Base-by-base conservation (phyloP, 2,113 vertebrate genomes). In the Sapajus apella region DNA sequence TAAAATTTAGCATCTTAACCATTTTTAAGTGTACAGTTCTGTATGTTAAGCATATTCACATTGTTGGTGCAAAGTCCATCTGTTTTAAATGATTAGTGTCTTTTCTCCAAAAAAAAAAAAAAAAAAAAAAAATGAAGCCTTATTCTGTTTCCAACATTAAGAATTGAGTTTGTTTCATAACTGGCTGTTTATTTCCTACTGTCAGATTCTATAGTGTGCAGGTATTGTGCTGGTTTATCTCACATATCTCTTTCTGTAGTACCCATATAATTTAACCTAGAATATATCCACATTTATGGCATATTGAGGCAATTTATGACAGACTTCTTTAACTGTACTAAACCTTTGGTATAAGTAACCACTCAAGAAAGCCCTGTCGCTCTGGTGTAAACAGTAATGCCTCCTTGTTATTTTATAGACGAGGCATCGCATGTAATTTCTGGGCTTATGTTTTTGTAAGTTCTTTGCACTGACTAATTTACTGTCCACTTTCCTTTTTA, bases 161-260 rank as follows among this genome's bases (percentile, higher is more conserved):
- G 9, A 32, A 35, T 58, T 3, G 7, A 94, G 16, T 96, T 97
- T 79, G 58, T 91, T 83, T 96, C 83, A 17, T 73, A 88, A 91
- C 35, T 96, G 81, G 45, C 14, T 95, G 66, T 92, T 75, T 96
- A 50, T 87, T 92, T 91, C 77, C 77, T 87, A n/a, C 37, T 84
- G 45, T 96, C 43, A 72, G 20, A 94, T 83, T 95, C 68, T 87
- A 10, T 52, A 93, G 10, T 83, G 40, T 95, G 23, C 27, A 61
- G 64, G 18, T 52, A 81, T 76, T 90, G 52, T 81, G 9, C 72
- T 92, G 56, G 18, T 92, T 87, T 97, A 58, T 92, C 32, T 90
- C 80, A 75, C 18, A 30, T 89, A 92, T 17, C n/a, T 96, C 21
- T 87, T 97, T 90, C 37, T 96, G 8, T 83, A 79, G 77, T 93